Evolutionary conservation across 2,113 vertebrate genomes (phyloP).

Genomic region (Tachysurus vachellii): DNA sequence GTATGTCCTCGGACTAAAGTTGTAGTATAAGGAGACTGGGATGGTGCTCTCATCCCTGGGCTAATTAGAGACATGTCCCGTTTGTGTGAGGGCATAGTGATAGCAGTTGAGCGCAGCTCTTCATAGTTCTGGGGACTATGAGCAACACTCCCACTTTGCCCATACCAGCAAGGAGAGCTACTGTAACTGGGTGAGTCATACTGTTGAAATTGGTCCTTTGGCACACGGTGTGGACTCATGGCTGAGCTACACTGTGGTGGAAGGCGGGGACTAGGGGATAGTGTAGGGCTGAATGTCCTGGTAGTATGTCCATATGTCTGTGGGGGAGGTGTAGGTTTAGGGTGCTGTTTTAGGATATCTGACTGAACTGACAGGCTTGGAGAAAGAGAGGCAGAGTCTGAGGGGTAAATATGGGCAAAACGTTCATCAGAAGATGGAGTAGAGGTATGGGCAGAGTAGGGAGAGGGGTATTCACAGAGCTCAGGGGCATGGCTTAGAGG

Average conservation of each 20-base stretch:
- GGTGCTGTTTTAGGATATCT: slow-evolving; percentile 79
- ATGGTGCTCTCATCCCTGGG: slow-evolving; percentile 70
- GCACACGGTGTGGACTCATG: slow-evolving; percentile 78
- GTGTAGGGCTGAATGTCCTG: slow-evolving; percentile 92
- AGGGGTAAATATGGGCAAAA: slow-evolving; percentile 89
- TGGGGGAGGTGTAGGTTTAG: slow-evolving; percentile 82
- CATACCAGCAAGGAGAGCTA: slow-evolving; percentile 94
- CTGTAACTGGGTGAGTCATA: slow-evolving; percentile 97
- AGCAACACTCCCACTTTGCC: slow-evolving; percentile 79
- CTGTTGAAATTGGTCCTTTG: slow-evolving; percentile 88
- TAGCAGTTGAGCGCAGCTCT: slow-evolving; percentile 82
- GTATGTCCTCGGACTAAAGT: slow-evolving; percentile 66
- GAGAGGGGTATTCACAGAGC: slow-evolving; percentile 92
- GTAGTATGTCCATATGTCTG: slow-evolving; percentile 77
- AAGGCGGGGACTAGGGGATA: slow-evolving; percentile 86
- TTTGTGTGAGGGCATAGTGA: slow-evolving; percentile 79
- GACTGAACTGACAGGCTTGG: slow-evolving; percentile 83
- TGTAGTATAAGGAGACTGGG: slow-evolving; percentile 63
- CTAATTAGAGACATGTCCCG: slow-evolving; percentile 77
- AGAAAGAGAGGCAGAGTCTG: slow-evolving; percentile 83
- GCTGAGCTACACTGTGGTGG: slow-evolving; percentile 86
- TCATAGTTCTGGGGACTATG: slow-evolving; percentile 85
- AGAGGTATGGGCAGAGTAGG: slow-evolving; percentile 94
- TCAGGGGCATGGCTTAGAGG: slow-evolving; percentile 88
- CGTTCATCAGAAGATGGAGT: slow-evolving; percentile 93